phyloP scores from a whole-genome alignment of 2,888 invertebrate genomes.

The Pterobdella sp. region DNA sequence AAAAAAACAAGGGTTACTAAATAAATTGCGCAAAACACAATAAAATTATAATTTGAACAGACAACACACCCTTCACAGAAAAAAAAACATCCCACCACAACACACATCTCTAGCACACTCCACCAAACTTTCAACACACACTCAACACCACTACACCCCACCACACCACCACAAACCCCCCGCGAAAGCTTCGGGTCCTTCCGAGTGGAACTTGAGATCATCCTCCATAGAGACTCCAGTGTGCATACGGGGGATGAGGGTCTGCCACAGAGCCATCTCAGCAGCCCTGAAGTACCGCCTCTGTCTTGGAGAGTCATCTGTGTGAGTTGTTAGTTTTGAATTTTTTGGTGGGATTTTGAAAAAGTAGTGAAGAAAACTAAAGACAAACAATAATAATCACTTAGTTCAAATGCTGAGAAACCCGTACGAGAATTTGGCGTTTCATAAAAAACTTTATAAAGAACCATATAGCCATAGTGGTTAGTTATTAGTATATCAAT shows the following conservation, averaged over 20 bases:
- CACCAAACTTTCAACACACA: background rate
- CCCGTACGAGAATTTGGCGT: no score
- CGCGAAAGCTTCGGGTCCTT: background rate
- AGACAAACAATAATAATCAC: no score
- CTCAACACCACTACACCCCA: background rate
- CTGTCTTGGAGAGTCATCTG: conserved; percentile 54
- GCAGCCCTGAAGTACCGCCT: conserved; percentile 90
- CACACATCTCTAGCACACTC: background rate
- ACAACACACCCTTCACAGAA: background rate
- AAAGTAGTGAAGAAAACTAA: no score
- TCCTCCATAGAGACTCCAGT: conserved; percentile 40
- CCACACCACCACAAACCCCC: background rate
- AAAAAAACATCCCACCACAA: background rate
- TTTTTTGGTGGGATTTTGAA: background rate
- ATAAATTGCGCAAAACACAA: no score
- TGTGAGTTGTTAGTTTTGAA: background rate
- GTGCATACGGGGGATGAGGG: conserved; percentile 79
- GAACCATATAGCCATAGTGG: no score
- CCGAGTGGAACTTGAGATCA: background rate
- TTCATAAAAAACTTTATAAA: no score
- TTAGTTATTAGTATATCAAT: no score
- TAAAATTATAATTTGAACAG: background rate
- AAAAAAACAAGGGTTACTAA: background rate
- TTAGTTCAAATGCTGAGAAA: no score
- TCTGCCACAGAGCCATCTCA: conserved; percentile 87